Conservation (phyloP, 2,797 vertebrate species). For the Micrastur ruficollis region DNA sequence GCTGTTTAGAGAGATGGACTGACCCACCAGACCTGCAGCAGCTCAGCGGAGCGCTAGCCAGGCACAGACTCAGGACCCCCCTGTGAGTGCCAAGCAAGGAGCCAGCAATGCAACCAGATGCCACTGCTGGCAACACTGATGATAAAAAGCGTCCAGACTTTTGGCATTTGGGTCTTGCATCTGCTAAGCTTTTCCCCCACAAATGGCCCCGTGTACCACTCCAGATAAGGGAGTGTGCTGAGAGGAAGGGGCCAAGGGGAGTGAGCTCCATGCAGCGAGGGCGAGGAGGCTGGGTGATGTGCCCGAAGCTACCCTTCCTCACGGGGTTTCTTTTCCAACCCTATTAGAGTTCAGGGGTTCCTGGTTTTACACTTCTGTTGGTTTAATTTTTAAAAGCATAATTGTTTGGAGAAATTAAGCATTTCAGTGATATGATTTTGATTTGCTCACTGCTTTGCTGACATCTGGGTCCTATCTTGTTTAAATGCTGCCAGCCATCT, state of each 20-base stretch:
- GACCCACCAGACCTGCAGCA: not conserved
- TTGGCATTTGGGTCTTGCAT: slow-evolving; percentile 51
- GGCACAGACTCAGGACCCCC: not conserved
- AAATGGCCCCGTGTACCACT: not conserved
- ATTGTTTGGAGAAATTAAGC: not conserved
- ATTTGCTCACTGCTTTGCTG: not conserved
- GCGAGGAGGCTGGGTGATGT: not conserved
- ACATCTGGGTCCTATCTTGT: slow-evolving; percentile 41
- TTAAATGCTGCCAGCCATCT: slow-evolving; percentile 32
- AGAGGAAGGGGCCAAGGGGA: not conserved
- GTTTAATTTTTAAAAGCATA: not conserved
- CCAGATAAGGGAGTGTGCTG: not conserved
- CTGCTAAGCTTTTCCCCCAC: slow-evolving; percentile 11
- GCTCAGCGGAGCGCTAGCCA: not conserved
- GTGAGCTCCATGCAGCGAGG: not conserved
- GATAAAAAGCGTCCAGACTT: slow-evolving; percentile 20
- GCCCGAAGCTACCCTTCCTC: rapidly evolving
- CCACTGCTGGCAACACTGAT: slow-evolving; percentile 24
- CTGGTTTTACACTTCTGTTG: not conserved
- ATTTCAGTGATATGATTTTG: not conserved
- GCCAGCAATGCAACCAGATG: slow-evolving; percentile 49
- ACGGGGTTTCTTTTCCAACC: not conserved
- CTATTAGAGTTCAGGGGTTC: not conserved
- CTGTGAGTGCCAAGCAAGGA: not conserved
- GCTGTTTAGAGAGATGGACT: not conserved